Evolutionary conservation across 2,888 invertebrate genomes (phyloP).

Genomic region (Rotaria magnacalcarata): DNA sequence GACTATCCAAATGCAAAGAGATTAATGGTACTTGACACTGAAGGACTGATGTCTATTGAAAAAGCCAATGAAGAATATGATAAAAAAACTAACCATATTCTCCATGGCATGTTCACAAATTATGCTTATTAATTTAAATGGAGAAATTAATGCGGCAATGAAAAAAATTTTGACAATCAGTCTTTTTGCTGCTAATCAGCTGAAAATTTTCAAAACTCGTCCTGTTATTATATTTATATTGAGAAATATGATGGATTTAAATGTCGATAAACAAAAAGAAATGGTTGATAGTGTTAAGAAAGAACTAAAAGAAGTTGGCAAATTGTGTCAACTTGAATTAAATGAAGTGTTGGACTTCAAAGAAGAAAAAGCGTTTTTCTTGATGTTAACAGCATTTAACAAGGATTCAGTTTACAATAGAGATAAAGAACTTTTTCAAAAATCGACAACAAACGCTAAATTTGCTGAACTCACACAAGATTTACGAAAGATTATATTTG

Average conservation of each 20-base stretch:
- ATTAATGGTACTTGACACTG: not conserved
- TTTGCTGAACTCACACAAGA: not conserved
- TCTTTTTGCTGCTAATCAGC: not conserved
- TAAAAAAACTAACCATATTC: not conserved
- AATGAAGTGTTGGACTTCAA: not conserved
- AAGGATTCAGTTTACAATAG: not conserved
- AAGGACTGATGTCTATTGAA: not conserved
- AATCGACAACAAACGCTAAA: not conserved
- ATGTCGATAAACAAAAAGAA: not conserved
- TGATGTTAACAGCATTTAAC: conserved; percentile 6
- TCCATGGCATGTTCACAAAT: conserved; percentile 10
- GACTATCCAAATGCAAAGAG: not conserved
- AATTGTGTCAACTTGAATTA: not conserved
- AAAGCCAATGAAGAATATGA: conserved; percentile 17
- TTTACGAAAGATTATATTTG: not conserved
- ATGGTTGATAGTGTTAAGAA: not conserved
- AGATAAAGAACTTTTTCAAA: not conserved
- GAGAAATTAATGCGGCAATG: not conserved
- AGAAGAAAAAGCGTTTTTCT: not conserved
- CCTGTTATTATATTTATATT: not conserved
- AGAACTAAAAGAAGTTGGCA: not conserved
- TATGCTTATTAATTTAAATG: not conserved
- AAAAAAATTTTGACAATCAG: not conserved
- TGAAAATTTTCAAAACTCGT: not conserved
- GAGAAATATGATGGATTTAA: conserved; percentile 2